Base-by-base conservation (phyloP, 2,797 vertebrate genomes). In the Alectoris magna region DNA sequence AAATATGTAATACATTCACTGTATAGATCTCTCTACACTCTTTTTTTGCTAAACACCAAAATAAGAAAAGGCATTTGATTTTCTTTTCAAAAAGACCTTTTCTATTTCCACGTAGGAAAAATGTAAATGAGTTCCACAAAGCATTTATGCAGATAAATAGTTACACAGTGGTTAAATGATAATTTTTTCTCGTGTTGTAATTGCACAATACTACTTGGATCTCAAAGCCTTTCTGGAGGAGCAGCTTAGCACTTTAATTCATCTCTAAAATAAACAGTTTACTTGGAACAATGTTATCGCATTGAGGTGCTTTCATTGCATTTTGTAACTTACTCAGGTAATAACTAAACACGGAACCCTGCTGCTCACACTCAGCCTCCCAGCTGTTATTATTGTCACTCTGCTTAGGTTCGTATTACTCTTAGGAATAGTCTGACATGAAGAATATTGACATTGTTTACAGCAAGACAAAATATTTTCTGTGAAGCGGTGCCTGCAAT, bases 141-240 rank as follows among this genome's bases (percentile, higher is more conserved):
- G 14, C 34, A 24, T 59, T 69, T 44, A n/a, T 55, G 11, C 14
- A 1, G 1, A 29, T 79, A 59, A n/a, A n/a, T 24, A 60, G 2
- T 7, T 71, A 44, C 10, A 2, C 16, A 53, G 10, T 29, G 22
- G 6, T 6, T 64, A 71, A 48, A 69, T 26, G 8, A 6, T 75
- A 1, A 2, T 36, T 48, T 88, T 53, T 90, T 41, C 10, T 49
- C 51, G 27, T 48, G 56, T 64, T 77, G 9, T 62, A 36, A 11
- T 2, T 39, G 10, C 10, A 23, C 2, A 48, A 5, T 43, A 49
- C 0, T 34, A 4, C 85, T 70, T 9, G 3, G 2, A 64, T n/a
- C 21, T 86, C 29, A 29, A 46, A 69, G 29, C 5, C 36, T 77
- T 55, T 75, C 46, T 23, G 36, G 55, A 75, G 29, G 53, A 38